Evolutionary conservation across 2,888 invertebrate genomes (phyloP).

Genomic region (Apotomis turbidana): DNA sequence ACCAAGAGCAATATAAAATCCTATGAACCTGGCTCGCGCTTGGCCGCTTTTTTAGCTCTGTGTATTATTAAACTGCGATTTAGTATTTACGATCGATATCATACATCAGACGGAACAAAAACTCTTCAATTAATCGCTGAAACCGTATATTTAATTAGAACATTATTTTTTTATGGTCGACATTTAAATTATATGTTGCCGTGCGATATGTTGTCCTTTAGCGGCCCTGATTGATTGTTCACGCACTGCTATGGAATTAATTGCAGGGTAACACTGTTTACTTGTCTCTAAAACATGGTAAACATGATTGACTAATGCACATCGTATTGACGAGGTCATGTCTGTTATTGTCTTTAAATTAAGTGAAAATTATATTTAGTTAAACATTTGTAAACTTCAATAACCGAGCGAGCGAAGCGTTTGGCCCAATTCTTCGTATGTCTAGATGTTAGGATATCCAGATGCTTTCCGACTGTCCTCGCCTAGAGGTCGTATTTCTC

Average conservation of each 20-base stretch:
- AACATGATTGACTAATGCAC: not conserved
- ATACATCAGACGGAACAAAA: not conserved
- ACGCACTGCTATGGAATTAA: not conserved
- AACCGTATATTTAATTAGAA: constrained; percentile 3
- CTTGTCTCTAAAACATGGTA: not conserved
- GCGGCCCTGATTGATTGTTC: not conserved
- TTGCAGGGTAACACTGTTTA: not conserved
- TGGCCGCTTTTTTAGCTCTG: too few relatives aligned
- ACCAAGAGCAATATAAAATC: too few relatives aligned
- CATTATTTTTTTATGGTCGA: not conserved
- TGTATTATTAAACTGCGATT: not conserved
- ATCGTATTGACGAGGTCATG: not conserved
- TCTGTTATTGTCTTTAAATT: too few relatives aligned
- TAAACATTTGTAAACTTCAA: too few relatives aligned
- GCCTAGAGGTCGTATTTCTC: too few relatives aligned
- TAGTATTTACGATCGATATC: not conserved
- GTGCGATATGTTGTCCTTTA: not conserved
- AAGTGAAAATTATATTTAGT: too few relatives aligned
- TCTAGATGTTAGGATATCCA: too few relatives aligned
- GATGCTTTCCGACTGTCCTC: too few relatives aligned
- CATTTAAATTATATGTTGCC: not conserved
- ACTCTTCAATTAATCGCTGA: not conserved
- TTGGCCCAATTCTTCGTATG: too few relatives aligned
- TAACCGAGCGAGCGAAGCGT: too few relatives aligned
- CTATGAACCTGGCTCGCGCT: too few relatives aligned